Percentiles rank a stretch among this genome's conserved stretches.
phyloP scores from a whole-genome alignment of 1,140 invertebrate species.

The Stegodyphus mimosarum region DNA sequence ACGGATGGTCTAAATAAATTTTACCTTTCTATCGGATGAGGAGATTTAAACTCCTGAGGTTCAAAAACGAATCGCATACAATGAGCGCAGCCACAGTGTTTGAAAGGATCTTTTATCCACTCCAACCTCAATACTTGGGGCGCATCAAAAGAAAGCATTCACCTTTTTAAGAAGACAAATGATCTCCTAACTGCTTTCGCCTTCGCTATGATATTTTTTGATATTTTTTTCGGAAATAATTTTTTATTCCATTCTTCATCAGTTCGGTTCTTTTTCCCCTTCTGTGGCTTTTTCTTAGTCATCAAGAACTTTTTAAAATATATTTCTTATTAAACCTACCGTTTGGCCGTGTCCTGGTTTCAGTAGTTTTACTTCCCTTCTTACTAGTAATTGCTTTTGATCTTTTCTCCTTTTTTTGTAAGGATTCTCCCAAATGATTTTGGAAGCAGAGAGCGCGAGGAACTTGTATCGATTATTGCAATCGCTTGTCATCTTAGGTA shows the following conservation, averaged over 20 bases:
- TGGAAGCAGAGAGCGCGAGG: constrained; percentile 14
- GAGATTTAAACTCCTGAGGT: not conserved
- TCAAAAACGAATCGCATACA: constrained; percentile 18
- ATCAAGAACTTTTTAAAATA: constrained; percentile 57
- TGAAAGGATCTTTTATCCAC: constrained; percentile 48
- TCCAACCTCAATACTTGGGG: not conserved
- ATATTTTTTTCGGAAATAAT: not conserved
- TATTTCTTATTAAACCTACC: constrained; percentile 55
- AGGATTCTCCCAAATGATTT: constrained; percentile 39
- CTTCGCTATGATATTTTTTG: constrained; percentile 16
- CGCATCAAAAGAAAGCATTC: constrained; percentile 34
- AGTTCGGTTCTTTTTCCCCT: constrained; percentile 41
- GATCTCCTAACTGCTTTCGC: constrained; percentile 45
- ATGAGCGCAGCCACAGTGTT: constrained; percentile 16
- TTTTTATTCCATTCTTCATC: constrained; percentile 50
- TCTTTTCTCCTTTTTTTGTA: constrained; percentile 23
- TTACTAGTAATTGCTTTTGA: constrained; percentile 56
- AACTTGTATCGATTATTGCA: constrained; percentile 48
- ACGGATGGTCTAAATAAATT: too few species aligned
- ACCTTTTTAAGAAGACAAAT: constrained; percentile 50
- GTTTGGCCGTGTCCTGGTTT: constrained; percentile 40
- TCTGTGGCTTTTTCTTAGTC: constrained; percentile 52
- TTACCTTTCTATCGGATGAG: not conserved
- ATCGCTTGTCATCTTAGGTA: constrained; percentile 35
- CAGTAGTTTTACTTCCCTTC: constrained; percentile 49